These are phyloP conservation scores for Drosophila maculinotata DNA, from an alignment of 2,888 invertebrate genomes.

Conservation along the genomic window DNA sequence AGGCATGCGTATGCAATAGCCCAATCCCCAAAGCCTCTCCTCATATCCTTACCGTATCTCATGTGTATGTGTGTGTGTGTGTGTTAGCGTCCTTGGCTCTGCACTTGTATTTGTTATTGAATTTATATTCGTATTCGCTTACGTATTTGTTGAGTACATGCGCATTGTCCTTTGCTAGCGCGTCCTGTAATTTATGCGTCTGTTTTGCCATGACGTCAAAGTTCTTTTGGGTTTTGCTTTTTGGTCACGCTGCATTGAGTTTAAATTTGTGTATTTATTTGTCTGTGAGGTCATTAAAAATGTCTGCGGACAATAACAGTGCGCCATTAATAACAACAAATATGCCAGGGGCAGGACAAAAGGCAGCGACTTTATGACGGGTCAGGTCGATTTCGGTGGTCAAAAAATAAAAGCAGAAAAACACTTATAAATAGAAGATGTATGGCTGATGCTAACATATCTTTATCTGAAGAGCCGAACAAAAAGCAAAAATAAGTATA, in stretches of 20 bases:
- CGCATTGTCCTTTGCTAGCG: conserved; percentile 52
- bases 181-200: conserved; percentile 54
- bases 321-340: conserved; percentile 55
- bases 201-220: conserved; percentile 64
- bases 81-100: conserved; percentile 20
- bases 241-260: conserved; percentile 64
- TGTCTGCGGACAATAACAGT: conserved; percentile 47
- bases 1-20: conserved; percentile 66
- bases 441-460: conserved; percentile 18
- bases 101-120: conserved; percentile 52
- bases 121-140: conserved; percentile 48
- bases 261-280: conserved; percentile 51
- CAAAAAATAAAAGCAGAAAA: conserved; percentile 34
- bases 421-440: conserved; percentile 11
- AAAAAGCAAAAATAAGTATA: conserved; percentile 19
- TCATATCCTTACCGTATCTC: background rate
- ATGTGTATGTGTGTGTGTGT: conserved; percentile 10
- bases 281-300: conserved; percentile 43
- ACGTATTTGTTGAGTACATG: conserved; percentile 43
- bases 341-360: conserved; percentile 29
- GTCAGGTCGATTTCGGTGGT: conserved; percentile 65
- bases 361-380: conserved; percentile 59
- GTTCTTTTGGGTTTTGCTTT: conserved; percentile 12
- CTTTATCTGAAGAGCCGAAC: conserved; percentile 19
- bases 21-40: conserved; percentile 13